Base-by-base conservation (phyloP, 2,888 invertebrate species). In the Chaetogeoica ovagalla region DNA sequence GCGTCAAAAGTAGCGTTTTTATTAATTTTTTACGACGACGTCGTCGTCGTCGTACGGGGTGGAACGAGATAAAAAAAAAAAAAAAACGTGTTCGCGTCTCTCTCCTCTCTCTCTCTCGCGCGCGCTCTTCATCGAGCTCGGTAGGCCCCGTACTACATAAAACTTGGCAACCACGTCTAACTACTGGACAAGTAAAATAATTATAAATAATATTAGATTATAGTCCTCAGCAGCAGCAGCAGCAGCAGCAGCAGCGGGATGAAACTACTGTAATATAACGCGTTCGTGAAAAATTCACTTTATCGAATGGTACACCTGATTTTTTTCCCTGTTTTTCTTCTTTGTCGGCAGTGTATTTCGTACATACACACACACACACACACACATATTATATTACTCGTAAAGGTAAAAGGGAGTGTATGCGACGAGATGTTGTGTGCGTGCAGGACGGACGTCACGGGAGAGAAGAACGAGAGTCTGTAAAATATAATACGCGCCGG, bases 291-390 rank as follows among this genome's bases (percentile, higher is more conserved):
- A 21, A n/a, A 59, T 48, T 2, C 30, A 30, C 30, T 30, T 52
- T 39, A 52, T 77, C 62, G 69, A 69, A 77, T 52, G 60, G 62
- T 62, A 69, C 71, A 71, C 63, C 79, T 65, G 71, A 79, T 71
- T 63, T 55, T 70, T 52, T 62, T 37, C n/a, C 23, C 30, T n/a
- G 7, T 72, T 71, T 57, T 72, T 62, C 62, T 73, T 63, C 59
- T 5, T 43, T 69, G 19, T 23, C 52, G 8, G 17, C 15, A 21
- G 55, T 66, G 23, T 43, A 43, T 23, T 66, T 59, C 66, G 65
- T 57, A 17, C 48, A 55, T 37, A 21, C 39, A 70, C 39, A 15
- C 15, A 74, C 65, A 17, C 48, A 55, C 52, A 21, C 39, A 70
- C 39, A 15, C 15, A 19, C 48, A n/a, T 37, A 71, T 71, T 39